These are phyloP conservation scores for Ips typographus DNA, from an alignment of 1,140 invertebrate species.

Conservation along the genomic window DNA sequence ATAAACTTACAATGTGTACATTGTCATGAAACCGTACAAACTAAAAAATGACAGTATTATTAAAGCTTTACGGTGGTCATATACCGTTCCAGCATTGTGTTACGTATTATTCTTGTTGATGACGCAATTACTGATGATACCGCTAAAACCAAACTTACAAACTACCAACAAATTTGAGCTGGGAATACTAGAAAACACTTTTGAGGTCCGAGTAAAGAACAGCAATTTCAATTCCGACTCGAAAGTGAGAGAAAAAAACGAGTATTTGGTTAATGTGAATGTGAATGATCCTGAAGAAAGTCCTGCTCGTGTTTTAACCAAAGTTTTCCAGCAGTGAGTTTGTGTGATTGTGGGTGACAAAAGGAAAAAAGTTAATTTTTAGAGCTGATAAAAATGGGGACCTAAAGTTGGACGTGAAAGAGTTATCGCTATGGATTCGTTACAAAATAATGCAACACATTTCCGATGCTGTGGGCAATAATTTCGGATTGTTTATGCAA, in stretches of 20 bases:
- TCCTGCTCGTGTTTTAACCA: slow-evolving; percentile 54
- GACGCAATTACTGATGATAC: slow-evolving; percentile 50
- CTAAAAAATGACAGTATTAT: slow-evolving; percentile 3
- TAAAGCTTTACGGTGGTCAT: slow-evolving; percentile 47
- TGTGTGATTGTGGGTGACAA: not conserved
- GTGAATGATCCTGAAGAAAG: slow-evolving; percentile 49
- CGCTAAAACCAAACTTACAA: slow-evolving; percentile 47
- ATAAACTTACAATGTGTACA: no score
- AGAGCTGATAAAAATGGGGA: slow-evolving; percentile 71
- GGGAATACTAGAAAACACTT: slow-evolving; percentile 41
- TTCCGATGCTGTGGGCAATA: slow-evolving; percentile 68
- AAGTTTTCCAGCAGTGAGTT: slow-evolving; percentile 54
- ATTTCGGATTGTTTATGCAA: slow-evolving; percentile 69
- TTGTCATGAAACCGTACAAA: not conserved
- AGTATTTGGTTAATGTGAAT: slow-evolving; percentile 49
- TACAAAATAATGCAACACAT: slow-evolving; percentile 75
- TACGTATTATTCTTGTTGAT: slow-evolving; percentile 48
- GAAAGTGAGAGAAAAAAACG: slow-evolving; percentile 44
- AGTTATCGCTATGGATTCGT: slow-evolving; percentile 73
- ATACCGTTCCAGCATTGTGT: slow-evolving; percentile 48
- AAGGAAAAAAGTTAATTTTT: slow-evolving; percentile 6
- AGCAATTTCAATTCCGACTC: slow-evolving; percentile 50
- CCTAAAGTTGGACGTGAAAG: slow-evolving; percentile 61
- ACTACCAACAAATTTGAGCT: slow-evolving; percentile 14
- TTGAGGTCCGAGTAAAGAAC: slow-evolving; percentile 49